Conservation (phyloP, 2,797 vertebrate species). For the Huso huso region DNA sequence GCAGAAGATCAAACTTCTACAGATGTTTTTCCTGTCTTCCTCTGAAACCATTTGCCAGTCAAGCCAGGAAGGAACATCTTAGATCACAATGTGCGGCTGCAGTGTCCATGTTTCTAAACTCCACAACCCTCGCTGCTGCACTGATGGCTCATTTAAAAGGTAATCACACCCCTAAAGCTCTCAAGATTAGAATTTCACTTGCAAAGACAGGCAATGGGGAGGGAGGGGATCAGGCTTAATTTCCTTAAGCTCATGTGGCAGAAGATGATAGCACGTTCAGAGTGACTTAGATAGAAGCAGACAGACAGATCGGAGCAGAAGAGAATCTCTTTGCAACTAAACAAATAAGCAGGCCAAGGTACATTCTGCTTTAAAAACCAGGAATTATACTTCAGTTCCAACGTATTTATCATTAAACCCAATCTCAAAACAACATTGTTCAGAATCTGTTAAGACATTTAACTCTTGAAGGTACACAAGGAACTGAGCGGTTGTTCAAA, state of each 20-base stretch:
- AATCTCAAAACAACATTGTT: too few relatives aligned
- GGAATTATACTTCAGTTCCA: neutral
- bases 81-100: conserved; percentile 20
- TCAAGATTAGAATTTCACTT: conserved; percentile 33
- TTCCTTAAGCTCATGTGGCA: conserved; percentile 27
- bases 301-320: conserved; percentile 33
- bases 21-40: neutral
- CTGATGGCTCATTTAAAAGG: conserved; percentile 35
- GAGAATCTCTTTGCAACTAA: conserved; percentile 21
- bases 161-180: conserved; percentile 43
- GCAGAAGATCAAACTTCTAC: too few relatives aligned
- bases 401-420: neutral
- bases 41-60: neutral
- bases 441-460: too few relatives aligned
- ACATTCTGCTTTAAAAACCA: neutral
- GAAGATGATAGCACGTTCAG: conserved; percentile 35
- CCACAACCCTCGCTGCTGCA: conserved; percentile 23
- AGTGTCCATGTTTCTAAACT: conserved; percentile 23
- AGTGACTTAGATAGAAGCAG: conserved; percentile 29
- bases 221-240: conserved; percentile 20
- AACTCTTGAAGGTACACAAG: too few relatives aligned
- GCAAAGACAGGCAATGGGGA: conserved; percentile 29
- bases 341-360: neutral
- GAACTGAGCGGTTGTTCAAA: too few relatives aligned
- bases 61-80: neutral